Percentiles rank a stretch among this genome's conserved stretches.
Conservation (phyloP, 2,113 vertebrate genomes). For the Chauna torquata region DNA sequence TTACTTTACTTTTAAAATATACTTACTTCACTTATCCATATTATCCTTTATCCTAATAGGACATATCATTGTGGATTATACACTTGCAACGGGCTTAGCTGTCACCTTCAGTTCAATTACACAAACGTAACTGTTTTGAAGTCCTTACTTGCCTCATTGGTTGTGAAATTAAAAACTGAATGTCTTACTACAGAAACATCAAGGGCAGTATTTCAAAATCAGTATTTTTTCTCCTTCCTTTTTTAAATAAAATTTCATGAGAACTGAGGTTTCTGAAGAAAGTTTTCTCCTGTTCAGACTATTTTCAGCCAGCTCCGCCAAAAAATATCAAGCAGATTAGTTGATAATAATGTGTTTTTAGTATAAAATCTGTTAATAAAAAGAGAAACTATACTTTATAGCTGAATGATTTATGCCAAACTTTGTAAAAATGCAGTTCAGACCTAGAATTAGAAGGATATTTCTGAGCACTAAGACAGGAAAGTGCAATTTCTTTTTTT, state of each 20-base stretch:
- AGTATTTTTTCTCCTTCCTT: not conserved
- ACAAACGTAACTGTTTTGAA: not conserved
- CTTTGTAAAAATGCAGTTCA: not conserved
- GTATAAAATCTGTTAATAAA: not conserved
- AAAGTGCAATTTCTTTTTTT: fast-evolving
- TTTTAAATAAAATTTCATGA: not conserved
- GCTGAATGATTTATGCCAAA: not conserved
- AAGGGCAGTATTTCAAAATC: not conserved
- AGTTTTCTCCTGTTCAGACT: not conserved
- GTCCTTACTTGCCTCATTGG: not conserved
- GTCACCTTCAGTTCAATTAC: not conserved
- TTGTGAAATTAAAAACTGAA: not conserved
- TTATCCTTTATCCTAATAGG: not conserved
- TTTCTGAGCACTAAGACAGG: not conserved
- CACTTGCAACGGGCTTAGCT: not conserved
- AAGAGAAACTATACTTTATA: not conserved
- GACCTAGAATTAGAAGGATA: not conserved
- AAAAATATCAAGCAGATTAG: not conserved
- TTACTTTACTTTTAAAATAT: not conserved
- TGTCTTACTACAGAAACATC: not conserved
- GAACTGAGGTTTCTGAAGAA: not conserved
- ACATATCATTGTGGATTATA: not conserved
- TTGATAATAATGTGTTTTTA: not conserved
- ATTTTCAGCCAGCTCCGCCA: not conserved
- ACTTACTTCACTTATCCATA: not conserved